phyloP scores from a whole-genome alignment of 2,888 invertebrate species.

The Nephrotoma guestfalica region DNA sequence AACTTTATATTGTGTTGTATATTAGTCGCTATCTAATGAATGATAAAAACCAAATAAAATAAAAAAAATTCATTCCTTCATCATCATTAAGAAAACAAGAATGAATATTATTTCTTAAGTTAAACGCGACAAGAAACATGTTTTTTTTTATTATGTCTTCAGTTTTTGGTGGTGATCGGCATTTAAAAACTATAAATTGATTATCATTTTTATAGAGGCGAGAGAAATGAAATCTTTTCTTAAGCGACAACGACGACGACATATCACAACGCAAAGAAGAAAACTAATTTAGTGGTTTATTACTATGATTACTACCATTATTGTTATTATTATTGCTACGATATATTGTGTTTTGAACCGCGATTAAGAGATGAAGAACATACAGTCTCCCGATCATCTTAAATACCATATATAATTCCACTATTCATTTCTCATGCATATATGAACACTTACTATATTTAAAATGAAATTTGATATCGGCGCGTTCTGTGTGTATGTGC shows the following conservation, averaged over 20 bases:
- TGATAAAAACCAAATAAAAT: background rate
- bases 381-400: background rate
- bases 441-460: background rate
- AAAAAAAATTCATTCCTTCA: background rate
- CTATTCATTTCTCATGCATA: background rate
- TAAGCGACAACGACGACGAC: background rate
- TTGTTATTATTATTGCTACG: background rate
- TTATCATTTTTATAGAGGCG: conserved; percentile 4
- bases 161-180: conserved; percentile 1
- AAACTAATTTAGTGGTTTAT: background rate
- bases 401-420: background rate
- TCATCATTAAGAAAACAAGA: background rate
- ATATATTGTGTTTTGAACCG: background rate
- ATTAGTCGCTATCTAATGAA: background rate
- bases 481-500: background rate
- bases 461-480: background rate
- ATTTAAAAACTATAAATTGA: conserved; percentile 2
- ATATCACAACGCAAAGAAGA: background rate
- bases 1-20: background rate
- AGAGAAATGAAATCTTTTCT: background rate
- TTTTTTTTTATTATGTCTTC: background rate
- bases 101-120: background rate
- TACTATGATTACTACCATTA: background rate
- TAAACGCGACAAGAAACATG: conserved; percentile 5
- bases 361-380: background rate